These are phyloP conservation scores for Philopotamus ludificatus DNA, from an alignment of 1,140 invertebrate species.

Conservation along the genomic window DNA sequence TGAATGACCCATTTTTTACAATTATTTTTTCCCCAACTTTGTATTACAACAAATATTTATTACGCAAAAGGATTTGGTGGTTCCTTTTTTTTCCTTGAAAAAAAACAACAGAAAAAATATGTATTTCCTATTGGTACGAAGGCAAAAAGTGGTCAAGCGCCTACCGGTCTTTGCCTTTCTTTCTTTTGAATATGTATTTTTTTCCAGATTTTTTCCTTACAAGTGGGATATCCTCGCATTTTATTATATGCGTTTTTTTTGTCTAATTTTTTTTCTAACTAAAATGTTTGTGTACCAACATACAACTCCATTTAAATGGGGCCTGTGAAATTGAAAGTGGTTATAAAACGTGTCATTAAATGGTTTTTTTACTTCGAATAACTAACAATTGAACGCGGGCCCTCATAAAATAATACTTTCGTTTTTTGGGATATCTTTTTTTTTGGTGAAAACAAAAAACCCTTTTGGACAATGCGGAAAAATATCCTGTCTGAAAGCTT, in stretches of 20 bases:
- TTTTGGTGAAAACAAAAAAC: neutral
- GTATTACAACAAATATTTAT: conserved; percentile 30
- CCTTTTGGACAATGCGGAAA: neutral
- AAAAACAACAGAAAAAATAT: neutral
- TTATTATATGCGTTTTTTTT: conserved; percentile 18
- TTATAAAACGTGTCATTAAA: conserved; percentile 30
- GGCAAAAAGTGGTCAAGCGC: conserved; percentile 24
- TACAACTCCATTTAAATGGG: conserved; percentile 12
- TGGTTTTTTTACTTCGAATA: conserved; percentile 20
- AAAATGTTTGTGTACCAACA: no score
- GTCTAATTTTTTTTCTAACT: conserved; percentile 14
- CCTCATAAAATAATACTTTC: conserved; percentile 15
- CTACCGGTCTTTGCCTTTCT: conserved; percentile 28
- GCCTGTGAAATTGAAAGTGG: conserved; percentile 23
- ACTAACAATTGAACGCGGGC: neutral
- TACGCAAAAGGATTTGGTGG: conserved; percentile 18
- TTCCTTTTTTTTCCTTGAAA: conserved; percentile 1
- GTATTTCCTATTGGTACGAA: conserved; percentile 3
- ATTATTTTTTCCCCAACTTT: conserved; percentile 18
- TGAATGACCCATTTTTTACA: conserved; percentile 31
- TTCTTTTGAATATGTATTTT: conserved; percentile 9
- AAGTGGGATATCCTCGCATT: neutral
- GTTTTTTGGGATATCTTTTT: neutral
- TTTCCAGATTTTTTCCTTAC: conserved; percentile 23
- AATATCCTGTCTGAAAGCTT: neutral